These are phyloP conservation scores for Lepeophtheirus salmonis DNA, from an alignment of 1,140 invertebrate species.

Conservation along the genomic window DNA sequence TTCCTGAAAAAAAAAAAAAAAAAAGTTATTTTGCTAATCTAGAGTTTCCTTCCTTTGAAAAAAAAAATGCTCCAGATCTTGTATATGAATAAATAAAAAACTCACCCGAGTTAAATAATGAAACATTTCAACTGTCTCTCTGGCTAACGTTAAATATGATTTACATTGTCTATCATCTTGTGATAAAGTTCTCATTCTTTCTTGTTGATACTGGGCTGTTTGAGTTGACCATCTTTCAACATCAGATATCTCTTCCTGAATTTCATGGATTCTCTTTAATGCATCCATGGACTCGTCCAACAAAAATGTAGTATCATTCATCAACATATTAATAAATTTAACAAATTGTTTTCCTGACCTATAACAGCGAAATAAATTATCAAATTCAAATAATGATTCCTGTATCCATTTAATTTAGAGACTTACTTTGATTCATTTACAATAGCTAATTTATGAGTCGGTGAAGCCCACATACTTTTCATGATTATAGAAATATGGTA, in stretches of 20 bases:
- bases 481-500: constrained; percentile 94
- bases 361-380: constrained; percentile 22
- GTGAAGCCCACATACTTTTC: constrained; percentile 40
- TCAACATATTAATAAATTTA: constrained; percentile 95
- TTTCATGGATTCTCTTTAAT: constrained; percentile 79
- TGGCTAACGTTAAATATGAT: constrained; percentile 76
- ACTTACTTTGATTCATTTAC: constrained; percentile 35
- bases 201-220: constrained; percentile 49
- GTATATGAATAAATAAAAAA: no score
- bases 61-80: no score
- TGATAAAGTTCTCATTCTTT: constrained; percentile 50
- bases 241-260: constrained; percentile 67
- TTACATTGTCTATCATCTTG: constrained; percentile 83
- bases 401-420: neutral
- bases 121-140: constrained; percentile 94
- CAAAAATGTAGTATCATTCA: constrained; percentile 96
- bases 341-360: constrained; percentile 76
- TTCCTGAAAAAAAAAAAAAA: constrained; percentile 34
- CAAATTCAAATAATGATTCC: constrained; percentile 8
- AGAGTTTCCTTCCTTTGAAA: no score
- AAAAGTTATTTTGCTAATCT: neutral
- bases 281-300: constrained; percentile 88
- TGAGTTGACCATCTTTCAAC: constrained; percentile 42
- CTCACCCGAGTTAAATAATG: constrained; percentile 60
- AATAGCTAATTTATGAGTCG: constrained; percentile 31